phyloP scores from a whole-genome alignment of 1,140 invertebrate genomes.

The Pseudobourletiella spinata region DNA sequence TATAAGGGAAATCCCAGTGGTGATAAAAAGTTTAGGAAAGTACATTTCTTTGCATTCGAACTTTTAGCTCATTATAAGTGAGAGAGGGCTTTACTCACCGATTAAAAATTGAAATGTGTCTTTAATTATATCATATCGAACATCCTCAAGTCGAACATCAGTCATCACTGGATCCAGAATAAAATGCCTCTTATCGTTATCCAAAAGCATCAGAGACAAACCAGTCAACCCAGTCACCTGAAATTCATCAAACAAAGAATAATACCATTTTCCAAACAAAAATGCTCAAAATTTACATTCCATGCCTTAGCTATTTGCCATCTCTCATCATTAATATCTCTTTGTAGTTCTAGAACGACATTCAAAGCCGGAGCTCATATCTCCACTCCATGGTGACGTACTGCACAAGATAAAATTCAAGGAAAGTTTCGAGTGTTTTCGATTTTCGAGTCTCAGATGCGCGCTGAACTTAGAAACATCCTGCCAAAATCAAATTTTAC shows the following conservation, averaged over 20 bases:
- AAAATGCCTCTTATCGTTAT: not conserved
- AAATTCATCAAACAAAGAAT: too few species aligned
- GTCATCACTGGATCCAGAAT: not conserved
- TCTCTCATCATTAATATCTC: not conserved
- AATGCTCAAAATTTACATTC: not conserved
- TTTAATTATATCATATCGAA: not conserved
- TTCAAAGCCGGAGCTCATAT: too few species aligned
- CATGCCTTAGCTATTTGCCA: not conserved
- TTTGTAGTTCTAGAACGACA: not conserved
- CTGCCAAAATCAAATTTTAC: too few species aligned
- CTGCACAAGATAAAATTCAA: not conserved
- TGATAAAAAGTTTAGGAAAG: not conserved
- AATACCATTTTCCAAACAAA: too few species aligned
- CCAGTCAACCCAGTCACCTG: conserved; percentile 6
- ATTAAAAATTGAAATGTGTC: conserved; percentile 8
- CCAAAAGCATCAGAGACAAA: not conserved
- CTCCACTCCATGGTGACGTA: too few species aligned
- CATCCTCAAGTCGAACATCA: not conserved
- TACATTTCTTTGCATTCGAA: not conserved
- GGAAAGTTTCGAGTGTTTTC: not conserved
- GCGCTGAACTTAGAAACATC: too few species aligned
- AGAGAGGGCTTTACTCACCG: not conserved
- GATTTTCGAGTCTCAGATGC: too few species aligned
- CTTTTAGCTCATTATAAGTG: not conserved
- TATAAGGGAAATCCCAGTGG: not conserved